Evolutionary conservation across 2,113 vertebrate species (phyloP).

Genomic region (Tiliqua scincoides): DNA sequence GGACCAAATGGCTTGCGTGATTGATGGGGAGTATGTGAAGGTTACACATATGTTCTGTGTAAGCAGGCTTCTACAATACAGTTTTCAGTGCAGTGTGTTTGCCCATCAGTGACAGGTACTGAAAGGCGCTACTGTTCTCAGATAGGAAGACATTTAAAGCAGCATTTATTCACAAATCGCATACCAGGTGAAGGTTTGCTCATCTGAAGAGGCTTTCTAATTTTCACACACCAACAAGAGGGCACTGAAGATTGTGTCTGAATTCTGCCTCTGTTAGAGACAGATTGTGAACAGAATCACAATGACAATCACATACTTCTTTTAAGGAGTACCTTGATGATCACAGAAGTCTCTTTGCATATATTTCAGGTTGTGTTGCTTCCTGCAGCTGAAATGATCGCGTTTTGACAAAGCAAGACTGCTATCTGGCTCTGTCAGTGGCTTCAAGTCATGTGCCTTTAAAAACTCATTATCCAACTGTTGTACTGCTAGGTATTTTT

Average conservation of each 20-base stretch:
- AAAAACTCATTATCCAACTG: not conserved
- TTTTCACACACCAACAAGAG: not conserved
- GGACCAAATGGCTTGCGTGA: slow-evolving; percentile 24
- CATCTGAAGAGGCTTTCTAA: not conserved
- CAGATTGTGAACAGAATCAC: not conserved
- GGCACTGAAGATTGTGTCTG: not conserved
- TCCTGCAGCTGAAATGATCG: not conserved
- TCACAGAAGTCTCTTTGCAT: not conserved
- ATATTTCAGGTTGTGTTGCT: not conserved
- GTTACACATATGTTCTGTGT: slow-evolving; percentile 12
- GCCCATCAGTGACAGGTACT: slow-evolving; percentile 18
- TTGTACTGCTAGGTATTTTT: not conserved
- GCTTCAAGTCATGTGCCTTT: too few relatives aligned
- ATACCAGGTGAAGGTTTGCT: not conserved
- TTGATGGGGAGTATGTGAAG: slow-evolving; percentile 12
- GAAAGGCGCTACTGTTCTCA: not conserved
- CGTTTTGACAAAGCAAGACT: not conserved
- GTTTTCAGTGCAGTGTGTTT: slow-evolving; percentile 2
- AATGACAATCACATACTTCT: not conserved
- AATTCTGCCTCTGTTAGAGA: slow-evolving; percentile 19
- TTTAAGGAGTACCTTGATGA: not conserved
- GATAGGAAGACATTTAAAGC: not conserved
- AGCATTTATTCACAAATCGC: not conserved
- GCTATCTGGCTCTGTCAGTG: not conserved
- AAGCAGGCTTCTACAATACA: not conserved